Evolutionary conservation across 2,797 vertebrate species (phyloP), one percentile per base, ranked within the genome.

Genomic region (Gymnoscopelus braueri): DNA sequence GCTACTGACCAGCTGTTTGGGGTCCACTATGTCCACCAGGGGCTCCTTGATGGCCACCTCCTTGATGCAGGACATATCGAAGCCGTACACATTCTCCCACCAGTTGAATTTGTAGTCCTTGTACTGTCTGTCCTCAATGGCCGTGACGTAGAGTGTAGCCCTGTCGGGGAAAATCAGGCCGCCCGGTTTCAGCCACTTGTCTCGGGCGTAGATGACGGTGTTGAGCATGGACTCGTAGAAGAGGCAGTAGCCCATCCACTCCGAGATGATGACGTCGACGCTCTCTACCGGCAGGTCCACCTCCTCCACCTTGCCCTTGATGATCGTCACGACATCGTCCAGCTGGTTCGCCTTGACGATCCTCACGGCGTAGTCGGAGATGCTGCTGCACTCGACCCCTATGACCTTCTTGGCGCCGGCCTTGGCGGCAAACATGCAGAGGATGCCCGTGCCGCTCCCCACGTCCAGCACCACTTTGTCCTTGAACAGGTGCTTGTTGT

Each of bases 61-160:
- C 81, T 97, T 97, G 78, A 98, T 98, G 80, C 97, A 98, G 0
- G 97, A 97, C 97, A 98, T 98, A 60, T 98, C 96, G 3, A 98
- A 97, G 0, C 96, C 97, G 0, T 98, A 97, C 2, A 98, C 96
- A 0, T 97, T 98, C 92, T 98, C 97, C 96, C 96, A 98, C 96
- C 97, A 98, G 93, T 97, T 96, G 83, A 98, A 97, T 81, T 98
- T 98, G 87, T 98, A 98, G 90, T 98, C 96, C 90, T 97, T 97
- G 88, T 98, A 97, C 85, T 98, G 97, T 62, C 96, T 76, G 83
- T 98, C 97, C 84, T 98, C 97, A 0, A 98, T 97, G 65, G 96
- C 96, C 0, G 96, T 97, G 79, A 98, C 92, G 0, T 97, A 98
- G 23, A 98, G 93, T 0, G 96, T 97, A 1, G 97, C 96, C 67